A percentile compares a stretch with the other conserved stretches of the same genome.
phyloP scores from a whole-genome alignment of 2,113 vertebrate species.

The Uropsilus gracilis region DNA sequence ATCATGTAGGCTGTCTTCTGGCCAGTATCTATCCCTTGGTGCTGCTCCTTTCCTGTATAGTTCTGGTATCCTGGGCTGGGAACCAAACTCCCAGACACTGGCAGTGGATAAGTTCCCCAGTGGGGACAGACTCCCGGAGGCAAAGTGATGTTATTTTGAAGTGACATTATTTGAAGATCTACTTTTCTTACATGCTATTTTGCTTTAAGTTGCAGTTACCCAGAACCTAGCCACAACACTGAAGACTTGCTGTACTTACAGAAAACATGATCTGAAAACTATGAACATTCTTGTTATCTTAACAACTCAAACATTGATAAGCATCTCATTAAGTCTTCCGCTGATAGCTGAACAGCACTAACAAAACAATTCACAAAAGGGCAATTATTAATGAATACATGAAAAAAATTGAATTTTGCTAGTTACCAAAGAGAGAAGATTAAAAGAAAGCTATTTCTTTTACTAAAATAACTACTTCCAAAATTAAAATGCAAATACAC shows the following conservation, averaged over 20 bases:
- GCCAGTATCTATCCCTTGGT: too few species aligned
- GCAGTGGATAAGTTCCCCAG: too few species aligned
- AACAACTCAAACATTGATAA: background rate
- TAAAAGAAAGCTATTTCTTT: background rate
- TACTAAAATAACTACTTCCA: background rate
- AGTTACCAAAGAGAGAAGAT: constrained; percentile 38
- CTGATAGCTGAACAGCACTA: background rate
- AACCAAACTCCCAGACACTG: too few species aligned
- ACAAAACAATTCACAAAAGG: constrained; percentile 23
- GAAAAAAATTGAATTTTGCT: constrained; percentile 1
- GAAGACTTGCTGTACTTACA: background rate
- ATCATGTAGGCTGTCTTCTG: too few species aligned
- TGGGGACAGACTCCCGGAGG: too few species aligned
- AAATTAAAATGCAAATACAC: background rate
- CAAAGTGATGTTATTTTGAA: too few species aligned
- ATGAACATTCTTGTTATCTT: background rate
- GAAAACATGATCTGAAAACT: background rate
- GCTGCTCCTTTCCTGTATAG: too few species aligned
- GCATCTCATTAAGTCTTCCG: background rate
- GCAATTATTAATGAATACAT: background rate
- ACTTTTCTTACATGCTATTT: too few species aligned
- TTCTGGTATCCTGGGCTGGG: too few species aligned
- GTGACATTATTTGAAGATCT: too few species aligned
- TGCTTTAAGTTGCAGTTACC: too few species aligned
- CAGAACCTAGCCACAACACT: too few species aligned